Conservation (phyloP, 2,113 vertebrate species). For the Trinectes maculatus region DNA sequence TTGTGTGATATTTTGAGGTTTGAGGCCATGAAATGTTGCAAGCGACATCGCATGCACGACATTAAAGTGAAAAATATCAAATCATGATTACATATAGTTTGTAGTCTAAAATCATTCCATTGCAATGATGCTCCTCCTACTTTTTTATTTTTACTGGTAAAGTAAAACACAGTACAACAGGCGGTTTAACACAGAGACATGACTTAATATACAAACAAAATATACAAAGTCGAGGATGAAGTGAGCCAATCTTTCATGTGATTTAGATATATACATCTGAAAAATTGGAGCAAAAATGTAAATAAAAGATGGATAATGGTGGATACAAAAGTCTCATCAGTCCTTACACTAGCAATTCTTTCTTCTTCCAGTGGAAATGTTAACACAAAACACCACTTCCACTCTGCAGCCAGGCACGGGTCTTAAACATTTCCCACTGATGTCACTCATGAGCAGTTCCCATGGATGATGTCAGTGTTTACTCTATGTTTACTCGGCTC, state of each 20-base stretch:
- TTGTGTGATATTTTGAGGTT: neutral
- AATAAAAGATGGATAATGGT: neutral
- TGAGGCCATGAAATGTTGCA: neutral
- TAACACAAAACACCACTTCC: neutral
- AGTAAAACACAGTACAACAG: neutral
- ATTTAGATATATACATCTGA: no score
- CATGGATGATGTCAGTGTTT: constrained; percentile 75
- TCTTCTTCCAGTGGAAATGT: neutral
- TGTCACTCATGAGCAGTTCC: constrained; percentile 56
- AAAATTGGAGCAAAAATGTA: neutral
- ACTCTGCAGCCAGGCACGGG: neutral
- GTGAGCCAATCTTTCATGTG: neutral
- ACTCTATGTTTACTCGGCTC: constrained; percentile 69
- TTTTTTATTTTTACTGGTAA: neutral
- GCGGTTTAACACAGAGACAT: neutral
- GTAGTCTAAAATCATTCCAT: neutral
- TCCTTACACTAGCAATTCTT: neutral
- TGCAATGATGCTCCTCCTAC: neutral
- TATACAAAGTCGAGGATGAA: neutral
- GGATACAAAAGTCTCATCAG: neutral
- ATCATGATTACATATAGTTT: neutral
- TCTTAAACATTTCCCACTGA: constrained; percentile 42
- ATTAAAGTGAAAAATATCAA: neutral
- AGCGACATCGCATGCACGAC: neutral
- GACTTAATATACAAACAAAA: neutral